phyloP scores from a whole-genome alignment of 2,797 vertebrate species.

The Gymnopithys bicolor region DNA sequence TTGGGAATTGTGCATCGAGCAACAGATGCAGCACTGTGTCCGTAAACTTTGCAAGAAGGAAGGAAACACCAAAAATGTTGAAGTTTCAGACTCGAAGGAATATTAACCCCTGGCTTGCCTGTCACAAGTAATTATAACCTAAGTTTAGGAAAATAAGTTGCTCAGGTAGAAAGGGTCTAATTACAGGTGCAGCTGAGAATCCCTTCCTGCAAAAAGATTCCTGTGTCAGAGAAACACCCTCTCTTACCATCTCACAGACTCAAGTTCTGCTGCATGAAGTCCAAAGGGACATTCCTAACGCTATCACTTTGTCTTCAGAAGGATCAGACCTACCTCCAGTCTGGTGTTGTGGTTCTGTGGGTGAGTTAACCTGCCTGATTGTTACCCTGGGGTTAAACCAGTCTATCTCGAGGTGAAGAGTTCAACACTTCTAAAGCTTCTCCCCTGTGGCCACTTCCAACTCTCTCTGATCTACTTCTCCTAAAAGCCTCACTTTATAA shows the following conservation, averaged over 20 bases:
- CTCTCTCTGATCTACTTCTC: neutral
- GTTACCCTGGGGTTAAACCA: neutral
- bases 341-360: neutral
- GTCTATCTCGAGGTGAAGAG: neutral
- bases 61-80: neutral
- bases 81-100: neutral
- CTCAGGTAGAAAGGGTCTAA: neutral
- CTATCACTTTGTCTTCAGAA: neutral
- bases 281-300: neutral
- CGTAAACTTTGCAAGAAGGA: neutral
- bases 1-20: neutral
- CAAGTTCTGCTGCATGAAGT: neutral
- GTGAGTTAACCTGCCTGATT: neutral
- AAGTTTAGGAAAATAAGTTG: neutral
- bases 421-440: neutral
- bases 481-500: neutral
- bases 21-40: neutral
- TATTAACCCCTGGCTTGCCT: neutral
- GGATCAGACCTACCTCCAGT: neutral
- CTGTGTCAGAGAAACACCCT: neutral
- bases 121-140: neutral
- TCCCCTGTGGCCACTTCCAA: neutral
- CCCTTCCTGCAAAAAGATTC: neutral
- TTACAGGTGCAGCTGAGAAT: neutral
- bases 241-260: neutral